Conservation (phyloP, 2,888 invertebrate species). For the Cheilosia urbana region DNA sequence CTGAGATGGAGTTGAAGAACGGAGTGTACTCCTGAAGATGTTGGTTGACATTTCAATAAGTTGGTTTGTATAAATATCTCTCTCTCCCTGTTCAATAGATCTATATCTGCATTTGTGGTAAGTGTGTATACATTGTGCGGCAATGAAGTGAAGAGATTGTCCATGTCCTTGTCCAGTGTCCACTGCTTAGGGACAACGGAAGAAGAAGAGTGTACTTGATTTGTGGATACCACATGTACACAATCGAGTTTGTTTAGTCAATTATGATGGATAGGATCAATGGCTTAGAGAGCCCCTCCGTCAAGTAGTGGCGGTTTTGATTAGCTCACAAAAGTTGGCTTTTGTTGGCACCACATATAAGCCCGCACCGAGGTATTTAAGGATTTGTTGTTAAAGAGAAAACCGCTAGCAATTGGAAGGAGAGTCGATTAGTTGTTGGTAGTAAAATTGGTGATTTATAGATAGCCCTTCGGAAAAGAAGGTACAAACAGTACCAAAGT, state of each 20-base stretch:
- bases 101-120: not conserved
- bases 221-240: constrained; percentile 39
- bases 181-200: no score
- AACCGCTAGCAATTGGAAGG: no score
- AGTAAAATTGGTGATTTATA: no score
- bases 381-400: not conserved
- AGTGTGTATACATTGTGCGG: not conserved
- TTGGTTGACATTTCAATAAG: constrained; percentile 69
- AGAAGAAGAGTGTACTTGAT: constrained; percentile 41
- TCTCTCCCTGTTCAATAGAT: not conserved
- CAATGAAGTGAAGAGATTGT: not conserved
- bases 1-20: constrained; percentile 13
- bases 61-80: constrained; percentile 40
- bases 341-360: not conserved
- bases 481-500: no score
- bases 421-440: no score
- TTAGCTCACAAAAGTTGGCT: constrained; percentile 38
- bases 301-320: constrained; percentile 25
- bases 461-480: no score
- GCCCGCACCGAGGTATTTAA: not conserved
- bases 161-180: not conserved
- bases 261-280: constrained; percentile 46
- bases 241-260: constrained; percentile 50
- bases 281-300: constrained; percentile 13
- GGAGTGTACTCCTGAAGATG: constrained; percentile 35